Conservation (phyloP, 2,888 invertebrate genomes). For the Acronicta aceris region DNA sequence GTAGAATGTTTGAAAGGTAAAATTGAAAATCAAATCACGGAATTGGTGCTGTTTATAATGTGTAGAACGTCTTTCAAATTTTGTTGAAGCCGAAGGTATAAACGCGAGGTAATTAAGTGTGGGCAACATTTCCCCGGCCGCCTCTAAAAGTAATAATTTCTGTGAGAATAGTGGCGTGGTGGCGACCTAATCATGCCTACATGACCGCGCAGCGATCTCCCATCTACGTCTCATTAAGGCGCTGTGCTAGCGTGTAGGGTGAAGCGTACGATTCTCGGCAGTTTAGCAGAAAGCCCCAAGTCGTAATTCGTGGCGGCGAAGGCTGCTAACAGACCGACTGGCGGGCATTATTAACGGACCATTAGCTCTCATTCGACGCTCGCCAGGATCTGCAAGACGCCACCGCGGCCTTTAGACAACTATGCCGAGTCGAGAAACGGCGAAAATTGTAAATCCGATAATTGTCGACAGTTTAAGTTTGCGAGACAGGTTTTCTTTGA, state of each 20-base stretch:
- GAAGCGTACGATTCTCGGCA: conserved; percentile 74
- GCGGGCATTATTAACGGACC: conserved; percentile 83
- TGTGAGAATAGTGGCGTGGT: conserved; percentile 49
- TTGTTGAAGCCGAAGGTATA: conserved; percentile 8
- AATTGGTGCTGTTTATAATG: conserved; percentile 17
- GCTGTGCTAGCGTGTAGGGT: conserved; percentile 59
- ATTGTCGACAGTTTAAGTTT: conserved; percentile 51
- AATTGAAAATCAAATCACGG: conserved; percentile 34
- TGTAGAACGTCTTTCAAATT: conserved; percentile 21
- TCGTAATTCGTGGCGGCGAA: conserved; percentile 78
- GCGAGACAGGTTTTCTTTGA: conserved; percentile 25
- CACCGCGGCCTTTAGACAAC: conserved; percentile 52
- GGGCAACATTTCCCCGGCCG: conserved; percentile 39
- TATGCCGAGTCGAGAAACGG: conserved; percentile 39
- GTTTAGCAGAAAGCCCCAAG: conserved; percentile 76
- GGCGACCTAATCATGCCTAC: conserved; percentile 65
- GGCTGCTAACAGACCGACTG: conserved; percentile 79
- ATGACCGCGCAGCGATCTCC: conserved; percentile 60
- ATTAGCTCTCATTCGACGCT: conserved; percentile 81
- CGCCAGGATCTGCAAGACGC: conserved; percentile 66
- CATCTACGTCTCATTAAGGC: conserved; percentile 72
- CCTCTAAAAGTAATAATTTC: conserved; percentile 53
- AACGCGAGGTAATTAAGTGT: conserved; percentile 29
- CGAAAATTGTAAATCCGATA: conserved; percentile 61
- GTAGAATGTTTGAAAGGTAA: conserved; percentile 39